Evolutionary conservation across 2,888 invertebrate species (phyloP).

Genomic region (Hydropsyche betteni): DNA sequence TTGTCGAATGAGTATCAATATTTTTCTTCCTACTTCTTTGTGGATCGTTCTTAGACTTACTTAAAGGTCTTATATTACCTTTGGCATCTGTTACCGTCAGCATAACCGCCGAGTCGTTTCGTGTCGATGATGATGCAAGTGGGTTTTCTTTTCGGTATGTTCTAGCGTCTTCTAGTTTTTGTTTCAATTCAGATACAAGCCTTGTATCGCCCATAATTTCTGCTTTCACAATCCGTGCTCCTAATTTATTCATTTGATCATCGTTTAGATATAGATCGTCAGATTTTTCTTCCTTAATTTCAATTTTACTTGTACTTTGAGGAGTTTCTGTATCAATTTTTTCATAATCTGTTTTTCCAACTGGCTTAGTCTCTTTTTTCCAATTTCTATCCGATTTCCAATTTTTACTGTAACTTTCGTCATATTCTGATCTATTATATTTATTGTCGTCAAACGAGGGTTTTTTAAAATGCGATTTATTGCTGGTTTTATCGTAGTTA

Average conservation of each 20-base stretch:
- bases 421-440: conserved; percentile 21
- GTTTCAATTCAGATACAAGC: conserved; percentile 75
- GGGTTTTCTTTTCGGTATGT: conserved; percentile 63
- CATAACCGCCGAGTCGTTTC: conserved; percentile 64
- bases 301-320: conserved; percentile 46
- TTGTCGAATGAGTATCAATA: conserved; percentile 74
- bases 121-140: conserved; percentile 53
- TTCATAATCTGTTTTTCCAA: conserved; percentile 34
- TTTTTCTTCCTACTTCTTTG: conserved; percentile 66
- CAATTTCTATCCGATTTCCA: conserved; percentile 51
- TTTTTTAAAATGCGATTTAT: conserved; percentile 54
- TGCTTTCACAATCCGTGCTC: conserved; percentile 91
- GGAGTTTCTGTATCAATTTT: conserved; percentile 46
- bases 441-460: conserved; percentile 59
- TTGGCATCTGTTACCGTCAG: conserved; percentile 73
- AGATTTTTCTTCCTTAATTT: neutral
- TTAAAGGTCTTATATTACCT: conserved; percentile 76
- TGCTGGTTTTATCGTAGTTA: conserved; percentile 54
- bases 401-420: conserved; percentile 38
- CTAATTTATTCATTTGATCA: conserved; percentile 89
- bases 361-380: conserved; percentile 51
- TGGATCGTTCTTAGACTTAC: conserved; percentile 60
- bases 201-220: conserved; percentile 88
- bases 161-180: conserved; percentile 77
- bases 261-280: conserved; percentile 67